Evolutionary conservation across 64 coral and sea anemone genomes (phyloP).

Genomic region (Anthopleura sola): DNA sequence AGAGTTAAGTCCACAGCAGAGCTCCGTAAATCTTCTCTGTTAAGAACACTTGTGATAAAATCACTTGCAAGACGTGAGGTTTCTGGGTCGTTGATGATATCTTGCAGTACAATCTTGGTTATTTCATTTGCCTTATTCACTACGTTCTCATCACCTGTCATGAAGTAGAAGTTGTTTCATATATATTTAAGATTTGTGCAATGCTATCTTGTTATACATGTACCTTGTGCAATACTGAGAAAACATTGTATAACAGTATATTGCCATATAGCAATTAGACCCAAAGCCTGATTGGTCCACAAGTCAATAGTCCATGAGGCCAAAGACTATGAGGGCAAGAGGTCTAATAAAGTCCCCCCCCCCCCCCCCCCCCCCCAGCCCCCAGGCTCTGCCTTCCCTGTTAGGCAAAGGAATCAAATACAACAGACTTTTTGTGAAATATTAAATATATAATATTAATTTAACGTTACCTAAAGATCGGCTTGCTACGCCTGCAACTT

Average conservation of each 20-base stretch:
- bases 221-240: no score
- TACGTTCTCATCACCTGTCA: slow-evolving; percentile 89
- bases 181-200: neutral
- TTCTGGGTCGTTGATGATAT: slow-evolving; percentile 77
- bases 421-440: neutral
- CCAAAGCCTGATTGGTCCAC: no score
- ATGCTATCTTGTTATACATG: no score
- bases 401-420: neutral
- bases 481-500: slow-evolving; percentile 93
- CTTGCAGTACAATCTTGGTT: slow-evolving; percentile 80
- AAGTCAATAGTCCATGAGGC: no score
- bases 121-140: slow-evolving; percentile 91
- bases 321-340: no score
- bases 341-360: no score
- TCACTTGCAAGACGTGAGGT: slow-evolving; percentile 71
- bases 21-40: slow-evolving; percentile 61
- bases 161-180: neutral
- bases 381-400: no score
- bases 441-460: neutral
- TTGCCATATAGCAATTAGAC: no score
- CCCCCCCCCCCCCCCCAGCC: no score
- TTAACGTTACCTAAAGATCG: slow-evolving; percentile 74
- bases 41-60: slow-evolving; percentile 81
- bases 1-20: slow-evolving; percentile 52
- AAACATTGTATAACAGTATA: no score